Evolutionary conservation across 2,797 vertebrate species (phyloP), one percentile per base, ranked within the genome.

Genomic region (Caiman crocodilus): DNA sequence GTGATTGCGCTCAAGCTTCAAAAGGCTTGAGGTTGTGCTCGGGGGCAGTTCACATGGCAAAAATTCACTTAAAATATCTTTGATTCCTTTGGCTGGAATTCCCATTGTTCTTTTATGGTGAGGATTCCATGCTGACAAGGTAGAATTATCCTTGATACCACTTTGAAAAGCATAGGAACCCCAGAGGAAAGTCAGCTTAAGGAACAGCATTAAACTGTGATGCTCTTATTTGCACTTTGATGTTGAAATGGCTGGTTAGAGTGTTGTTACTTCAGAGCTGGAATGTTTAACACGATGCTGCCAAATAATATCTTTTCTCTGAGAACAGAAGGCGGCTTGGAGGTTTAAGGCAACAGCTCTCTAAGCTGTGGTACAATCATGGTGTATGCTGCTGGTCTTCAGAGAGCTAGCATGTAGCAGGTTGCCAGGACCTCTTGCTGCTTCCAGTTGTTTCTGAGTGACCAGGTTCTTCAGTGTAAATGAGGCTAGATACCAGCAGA

Each of bases 101-200:
- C 30, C 76, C 88, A 17, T 78, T 77, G 67, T 88, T 96, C 87
- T 89, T 92, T 57, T 87, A 28, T 84, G 65, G 18, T 82, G 20
- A 32, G 64, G n/a, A 67, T 28, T 30, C 28, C 10, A 28, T 9
- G n/a, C 57, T 87, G 87, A 86, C 50, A 79, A 76, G 42, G 78
- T 50, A 60, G 64, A 85, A 6, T 89, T 23, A 18, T 61, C 80
- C 56, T 73, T 91, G 83, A 79, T 58, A 18, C 30, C 76, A 28
- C 69, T 91, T 92, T 93, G 74, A 80, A 94, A 94, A 64, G 16
- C 58, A 69, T 88, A 78, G 59, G 87, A 67, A 91, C 15, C 8
- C 4, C 75, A 74, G 26, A 95, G 20, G 69, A 85, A 42, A 80
- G 59, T 85, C 58, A 30, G 23, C 13, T 95, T 74, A 82, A 89